Evolutionary conservation across 2,113 vertebrate genomes (phyloP), one percentile per base, ranked within the genome.

Genomic region (Mionectes macconnelli): DNA sequence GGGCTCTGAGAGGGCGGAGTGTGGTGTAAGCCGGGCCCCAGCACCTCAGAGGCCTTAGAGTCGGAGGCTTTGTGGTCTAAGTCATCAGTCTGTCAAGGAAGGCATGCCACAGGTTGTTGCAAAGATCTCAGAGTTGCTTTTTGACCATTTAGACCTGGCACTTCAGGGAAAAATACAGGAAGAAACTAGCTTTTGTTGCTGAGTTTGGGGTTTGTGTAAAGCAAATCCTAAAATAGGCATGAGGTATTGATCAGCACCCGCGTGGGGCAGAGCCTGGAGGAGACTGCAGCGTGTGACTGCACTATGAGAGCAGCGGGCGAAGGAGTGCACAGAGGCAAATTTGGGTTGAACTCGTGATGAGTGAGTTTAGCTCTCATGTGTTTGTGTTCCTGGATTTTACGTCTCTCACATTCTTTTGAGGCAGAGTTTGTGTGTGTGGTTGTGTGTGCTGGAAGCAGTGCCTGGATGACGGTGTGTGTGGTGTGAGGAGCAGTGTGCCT

Each of bases 321-420:
- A 56, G 76, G 55, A 94, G 72, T 18, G 21, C 16, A 18, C 68
- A 74, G 68, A 81, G 79, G 73, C 68, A 70, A 68, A 37, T 69
- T 66, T 3, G 4, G 92, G 79, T 92, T 86, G 63, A 94, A 92
- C 88, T 94, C 10, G 16, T 84, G 95, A 93, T 60, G 50, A 69
- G 44, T 68, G 62, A 88, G 79, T 88, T 77, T 79, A 74, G 82
- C 53, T 76, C 45, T 91, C 4, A 1, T 79, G 67, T 91, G 79
- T 72, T 92, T 90, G 39, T 80, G 33, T 92, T 94, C 55, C 88
- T 81, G 89, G 59, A 62, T 93, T 93, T 88, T 84, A 81, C 83
- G 28, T 94, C 84, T 90, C 66, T 69, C 55, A 22, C 95, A 83
- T 96, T 93, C 78, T 90, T 93, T 88, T 31, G 72, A 88, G 72